Percentiles rank a stretch among this genome's conserved stretches.
Conservation (phyloP, 2,797 vertebrate genomes). For the Argyrosomus regius region DNA sequence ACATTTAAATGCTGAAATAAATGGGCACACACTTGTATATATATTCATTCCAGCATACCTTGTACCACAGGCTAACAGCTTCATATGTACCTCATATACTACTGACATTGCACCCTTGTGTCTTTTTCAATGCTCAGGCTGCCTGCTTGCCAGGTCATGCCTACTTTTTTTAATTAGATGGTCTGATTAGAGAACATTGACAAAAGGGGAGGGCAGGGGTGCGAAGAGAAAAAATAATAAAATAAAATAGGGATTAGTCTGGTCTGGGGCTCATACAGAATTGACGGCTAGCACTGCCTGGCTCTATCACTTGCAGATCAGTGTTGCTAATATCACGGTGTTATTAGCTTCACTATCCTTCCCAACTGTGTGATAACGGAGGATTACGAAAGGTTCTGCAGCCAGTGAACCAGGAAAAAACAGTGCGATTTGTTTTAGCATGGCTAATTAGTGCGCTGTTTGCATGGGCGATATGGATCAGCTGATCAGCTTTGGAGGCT, state of each 20-base stretch:
- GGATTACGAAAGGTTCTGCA: conserved; percentile 74
- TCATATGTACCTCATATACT: conserved; percentile 5
- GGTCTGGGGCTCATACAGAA: conserved; percentile 71
- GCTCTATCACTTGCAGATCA: conserved; percentile 73
- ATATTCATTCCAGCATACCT: background rate
- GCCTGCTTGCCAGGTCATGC: conserved; percentile 17
- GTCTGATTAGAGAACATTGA: conserved; percentile 75
- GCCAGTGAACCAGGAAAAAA: conserved; percentile 72
- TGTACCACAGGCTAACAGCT: conserved; percentile 6
- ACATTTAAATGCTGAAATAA: background rate
- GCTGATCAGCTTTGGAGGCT: conserved; percentile 54
- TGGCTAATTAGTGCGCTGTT: conserved; percentile 73
- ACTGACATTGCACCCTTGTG: conserved; percentile 1
- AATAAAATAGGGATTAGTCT: conserved; percentile 79
- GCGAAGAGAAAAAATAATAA: conserved; percentile 59
- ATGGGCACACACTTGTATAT: background rate
- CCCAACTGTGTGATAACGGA: conserved; percentile 73
- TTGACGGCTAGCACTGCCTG: conserved; percentile 50
- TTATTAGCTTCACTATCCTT: conserved; percentile 76
- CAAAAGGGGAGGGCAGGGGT: conserved; percentile 10
- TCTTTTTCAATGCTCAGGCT: conserved; percentile 30
- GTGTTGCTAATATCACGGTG: conserved; percentile 76
- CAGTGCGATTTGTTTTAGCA: conserved; percentile 64
- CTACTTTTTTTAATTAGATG: conserved; percentile 79
- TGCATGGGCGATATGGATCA: conserved; percentile 70